phyloP scores from a whole-genome alignment of 2,113 vertebrate genomes.

The Uria lomvia region DNA sequence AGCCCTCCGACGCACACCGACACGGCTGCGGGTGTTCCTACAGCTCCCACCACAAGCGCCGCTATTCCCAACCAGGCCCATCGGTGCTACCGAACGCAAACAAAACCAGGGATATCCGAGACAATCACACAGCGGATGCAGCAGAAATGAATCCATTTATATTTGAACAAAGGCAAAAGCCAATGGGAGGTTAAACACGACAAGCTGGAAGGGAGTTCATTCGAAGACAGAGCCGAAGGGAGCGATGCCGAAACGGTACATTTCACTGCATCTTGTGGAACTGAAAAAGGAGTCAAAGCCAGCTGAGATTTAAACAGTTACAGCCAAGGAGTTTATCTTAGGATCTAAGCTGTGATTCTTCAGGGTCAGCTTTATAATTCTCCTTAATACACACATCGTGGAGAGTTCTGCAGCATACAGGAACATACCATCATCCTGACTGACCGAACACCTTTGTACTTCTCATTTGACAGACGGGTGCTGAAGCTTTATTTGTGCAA shows the following conservation, averaged over 20 bases:
- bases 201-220: neutral
- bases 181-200: slow-evolving; percentile 30
- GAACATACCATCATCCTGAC: neutral
- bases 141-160: slow-evolving; percentile 49
- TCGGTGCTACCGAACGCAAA: neutral
- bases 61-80: neutral
- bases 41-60: neutral
- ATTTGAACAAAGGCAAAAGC: slow-evolving; percentile 53
- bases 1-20: neutral
- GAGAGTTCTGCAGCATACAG: slow-evolving; percentile 4
- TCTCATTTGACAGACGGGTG: slow-evolving; percentile 12
- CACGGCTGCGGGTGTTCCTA: neutral
- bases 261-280: neutral
- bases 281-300: slow-evolving; percentile 11
- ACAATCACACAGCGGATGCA: slow-evolving; percentile 38
- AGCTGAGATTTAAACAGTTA: slow-evolving; percentile 37
- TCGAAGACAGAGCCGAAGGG: slow-evolving; percentile 2
- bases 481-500: slow-evolving; percentile 62
- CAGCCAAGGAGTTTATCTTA: slow-evolving; percentile 21
- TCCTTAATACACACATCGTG: neutral
- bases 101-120: neutral
- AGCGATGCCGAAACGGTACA: neutral
- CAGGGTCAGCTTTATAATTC: slow-evolving; percentile 17
- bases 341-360: slow-evolving; percentile 9
- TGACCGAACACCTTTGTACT: neutral